These are phyloP conservation scores for Toxotes jaculatrix DNA, from an alignment of 2,113 vertebrate species.

Conservation along the genomic window DNA sequence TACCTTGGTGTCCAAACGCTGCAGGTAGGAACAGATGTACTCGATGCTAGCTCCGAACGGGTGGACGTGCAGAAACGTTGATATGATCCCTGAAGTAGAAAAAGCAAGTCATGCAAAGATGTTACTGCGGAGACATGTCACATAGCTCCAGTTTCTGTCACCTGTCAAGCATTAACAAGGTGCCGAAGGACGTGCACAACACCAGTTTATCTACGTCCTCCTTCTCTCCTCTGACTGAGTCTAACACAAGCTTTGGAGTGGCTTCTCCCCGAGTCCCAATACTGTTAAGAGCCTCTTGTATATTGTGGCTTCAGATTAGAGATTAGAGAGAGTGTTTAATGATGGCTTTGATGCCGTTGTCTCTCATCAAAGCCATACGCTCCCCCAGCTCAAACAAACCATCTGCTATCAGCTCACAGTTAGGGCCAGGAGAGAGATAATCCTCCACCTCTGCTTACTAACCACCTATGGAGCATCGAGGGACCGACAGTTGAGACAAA, in stretches of 20 bases:
- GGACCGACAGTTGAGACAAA: conserved; percentile 28
- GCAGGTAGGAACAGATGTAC: conserved; percentile 98
- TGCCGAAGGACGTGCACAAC: neutral
- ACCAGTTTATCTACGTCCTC: conserved; percentile 4
- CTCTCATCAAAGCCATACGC: conserved; percentile 68
- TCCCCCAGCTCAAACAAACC: conserved; percentile 71
- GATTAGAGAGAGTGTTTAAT: conserved; percentile 80
- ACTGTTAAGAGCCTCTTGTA: conserved; percentile 71
- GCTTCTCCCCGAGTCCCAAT: conserved; percentile 60
- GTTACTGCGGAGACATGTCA: conserved; percentile 22
- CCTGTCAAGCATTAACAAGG: conserved; percentile 21
- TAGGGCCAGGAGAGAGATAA: conserved; percentile 47
- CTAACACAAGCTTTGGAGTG: conserved; percentile 43
- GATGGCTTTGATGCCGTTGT: conserved; percentile 74
- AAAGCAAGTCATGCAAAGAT: conserved; percentile 42
- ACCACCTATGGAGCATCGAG: conserved; percentile 26
- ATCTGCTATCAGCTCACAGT: conserved; percentile 71
- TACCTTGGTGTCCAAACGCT: conserved; percentile 96
- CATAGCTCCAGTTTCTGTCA: conserved; percentile 16
- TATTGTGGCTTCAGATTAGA: conserved; percentile 69
- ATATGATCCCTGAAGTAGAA: conserved; percentile 90
- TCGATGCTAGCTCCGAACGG: conserved; percentile 97
- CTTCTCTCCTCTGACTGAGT: conserved; percentile 28
- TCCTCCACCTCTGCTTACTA: conserved; percentile 51
- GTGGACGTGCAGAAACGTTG: conserved; percentile 95